Evolutionary conservation across 2,113 vertebrate species (phyloP).

Genomic region (Lichenostomus cassidix): DNA sequence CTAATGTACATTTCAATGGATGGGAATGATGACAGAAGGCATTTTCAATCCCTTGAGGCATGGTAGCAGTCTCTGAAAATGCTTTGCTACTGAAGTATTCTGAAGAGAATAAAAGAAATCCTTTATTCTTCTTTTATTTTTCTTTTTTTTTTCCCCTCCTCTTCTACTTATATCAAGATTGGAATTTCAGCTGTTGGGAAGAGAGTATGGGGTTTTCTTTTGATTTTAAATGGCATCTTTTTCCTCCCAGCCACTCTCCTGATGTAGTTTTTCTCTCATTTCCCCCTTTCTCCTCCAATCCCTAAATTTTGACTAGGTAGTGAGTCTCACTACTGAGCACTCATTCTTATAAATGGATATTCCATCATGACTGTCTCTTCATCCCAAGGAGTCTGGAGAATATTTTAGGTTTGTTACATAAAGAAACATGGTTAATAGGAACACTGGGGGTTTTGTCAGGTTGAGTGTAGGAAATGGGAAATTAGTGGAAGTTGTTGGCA

Average conservation of each 20-base stretch:
- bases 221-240: neutral
- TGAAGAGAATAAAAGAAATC: conserved; percentile 4
- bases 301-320: neutral
- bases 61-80: conserved; percentile 2
- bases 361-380: neutral
- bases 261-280: neutral
- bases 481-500: neutral
- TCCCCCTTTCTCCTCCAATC: neutral
- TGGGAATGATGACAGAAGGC: conserved; percentile 46
- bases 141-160: no score
- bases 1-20: conserved; percentile 49
- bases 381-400: neutral
- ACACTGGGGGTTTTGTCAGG: neutral
- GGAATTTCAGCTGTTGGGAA: neutral
- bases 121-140: neutral
- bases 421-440: neutral
- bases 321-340: neutral
- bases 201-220: fast-evolving
- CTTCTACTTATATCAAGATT: neutral
- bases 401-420: neutral
- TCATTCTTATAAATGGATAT: neutral
- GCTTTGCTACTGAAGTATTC: neutral
- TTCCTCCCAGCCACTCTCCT: fast-evolving
- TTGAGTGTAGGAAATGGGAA: neutral
- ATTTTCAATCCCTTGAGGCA: conserved; percentile 37